phyloP scores from a whole-genome alignment of 2,113 vertebrate genomes.

The Spermophilus dauricus region DNA sequence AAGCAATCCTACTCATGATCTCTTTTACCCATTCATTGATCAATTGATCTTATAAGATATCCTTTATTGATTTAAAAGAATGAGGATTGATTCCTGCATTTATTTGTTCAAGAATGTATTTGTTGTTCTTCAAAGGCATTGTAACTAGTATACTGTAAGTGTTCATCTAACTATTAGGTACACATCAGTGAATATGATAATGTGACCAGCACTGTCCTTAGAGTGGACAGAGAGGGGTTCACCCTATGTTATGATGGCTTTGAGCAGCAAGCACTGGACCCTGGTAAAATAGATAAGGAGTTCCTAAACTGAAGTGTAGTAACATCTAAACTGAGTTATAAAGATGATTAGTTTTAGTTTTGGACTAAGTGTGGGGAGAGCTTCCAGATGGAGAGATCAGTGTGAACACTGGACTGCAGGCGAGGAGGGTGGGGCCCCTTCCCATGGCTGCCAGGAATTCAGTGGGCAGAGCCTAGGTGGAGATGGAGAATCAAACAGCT shows the following conservation, averaged over 20 bases:
- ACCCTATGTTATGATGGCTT: neutral
- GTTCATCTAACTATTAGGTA: neutral
- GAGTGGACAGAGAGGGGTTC: neutral
- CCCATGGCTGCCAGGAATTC: too few species aligned
- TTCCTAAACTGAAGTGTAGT: neutral
- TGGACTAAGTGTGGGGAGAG: neutral
- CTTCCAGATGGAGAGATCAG: neutral
- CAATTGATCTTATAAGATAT: neutral
- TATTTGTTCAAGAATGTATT: neutral
- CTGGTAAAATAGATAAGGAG: neutral
- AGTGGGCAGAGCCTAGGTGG: rapidly evolving
- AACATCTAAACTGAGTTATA: neutral
- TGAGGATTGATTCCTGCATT: neutral
- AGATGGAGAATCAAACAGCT: neutral
- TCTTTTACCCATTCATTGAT: neutral
- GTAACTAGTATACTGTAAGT: neutral
- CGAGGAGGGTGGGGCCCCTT: neutral
- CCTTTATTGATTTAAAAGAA: neutral
- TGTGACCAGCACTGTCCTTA: neutral
- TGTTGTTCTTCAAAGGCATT: neutral
- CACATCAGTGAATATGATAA: neutral
- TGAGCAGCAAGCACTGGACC: neutral
- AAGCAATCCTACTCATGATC: neutral
- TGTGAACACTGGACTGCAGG: neutral
- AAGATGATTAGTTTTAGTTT: neutral